Conservation (phyloP, 35 echinoderm and acorn worm genomes). For the Nesometra sesokonis region DNA sequence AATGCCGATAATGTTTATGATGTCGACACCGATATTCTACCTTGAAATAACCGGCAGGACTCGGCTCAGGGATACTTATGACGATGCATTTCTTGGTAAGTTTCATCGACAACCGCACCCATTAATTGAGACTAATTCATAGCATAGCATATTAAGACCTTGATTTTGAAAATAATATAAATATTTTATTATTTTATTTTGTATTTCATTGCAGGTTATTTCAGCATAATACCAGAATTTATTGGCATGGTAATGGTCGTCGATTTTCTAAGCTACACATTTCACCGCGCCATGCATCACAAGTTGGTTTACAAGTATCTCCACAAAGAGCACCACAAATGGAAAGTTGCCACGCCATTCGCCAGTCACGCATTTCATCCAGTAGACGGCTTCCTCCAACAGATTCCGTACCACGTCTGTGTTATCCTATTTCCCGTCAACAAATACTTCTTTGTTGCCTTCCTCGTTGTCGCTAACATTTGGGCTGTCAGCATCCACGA, state of each 20-base stretch:
- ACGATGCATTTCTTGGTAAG: background rate
- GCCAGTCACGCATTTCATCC: background rate
- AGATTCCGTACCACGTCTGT: background rate
- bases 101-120: too few relatives aligned
- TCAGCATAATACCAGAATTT: background rate
- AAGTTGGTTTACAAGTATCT: background rate
- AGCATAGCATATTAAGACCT: too few relatives aligned
- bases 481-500: background rate
- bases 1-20: background rate
- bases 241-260: background rate
- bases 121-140: too few relatives aligned
- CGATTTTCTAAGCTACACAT: background rate
- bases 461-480: background rate
- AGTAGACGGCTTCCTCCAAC: background rate
- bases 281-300: background rate
- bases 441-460: background rate
- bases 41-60: background rate
- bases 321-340: background rate
- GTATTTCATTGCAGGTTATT: background rate
- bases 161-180: too few relatives aligned
- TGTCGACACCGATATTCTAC: background rate
- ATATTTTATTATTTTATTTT: background rate
- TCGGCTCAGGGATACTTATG: background rate
- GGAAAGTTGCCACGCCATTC: background rate
- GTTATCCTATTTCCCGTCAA: background rate